Percentiles rank a stretch among this genome's conserved stretches.
These are phyloP conservation scores for Reinhardtius hippoglossoides DNA, from an alignment of 2,113 vertebrate genomes.

Conservation along the genomic window DNA sequence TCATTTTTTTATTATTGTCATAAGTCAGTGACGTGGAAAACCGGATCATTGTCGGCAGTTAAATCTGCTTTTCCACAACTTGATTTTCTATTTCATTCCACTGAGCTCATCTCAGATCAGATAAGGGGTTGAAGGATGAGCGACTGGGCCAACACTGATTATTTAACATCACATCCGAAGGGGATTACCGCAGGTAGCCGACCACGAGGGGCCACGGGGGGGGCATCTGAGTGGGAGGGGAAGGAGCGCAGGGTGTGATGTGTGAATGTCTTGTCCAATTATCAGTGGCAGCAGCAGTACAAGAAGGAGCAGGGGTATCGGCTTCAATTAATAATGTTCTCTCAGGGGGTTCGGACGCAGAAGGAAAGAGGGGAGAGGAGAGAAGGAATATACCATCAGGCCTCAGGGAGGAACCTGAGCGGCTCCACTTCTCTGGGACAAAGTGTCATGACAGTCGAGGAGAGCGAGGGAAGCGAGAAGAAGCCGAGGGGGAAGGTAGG, in stretches of 20 bases:
- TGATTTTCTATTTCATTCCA: background rate
- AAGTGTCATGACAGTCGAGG: conserved; percentile 44
- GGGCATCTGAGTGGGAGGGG: conserved; percentile 13
- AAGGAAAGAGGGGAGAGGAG: conserved; percentile 36
- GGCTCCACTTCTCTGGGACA: conserved; percentile 45
- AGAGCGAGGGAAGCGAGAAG: conserved; percentile 28
- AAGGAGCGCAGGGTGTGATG: conserved; percentile 30
- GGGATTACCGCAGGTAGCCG: conserved; percentile 34
- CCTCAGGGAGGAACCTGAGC: conserved; percentile 32
- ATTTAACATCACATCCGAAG: conserved; percentile 30
- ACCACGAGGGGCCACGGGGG: conserved; percentile 22
- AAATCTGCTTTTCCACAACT: too few relatives aligned
- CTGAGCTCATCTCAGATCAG: background rate
- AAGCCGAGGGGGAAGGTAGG: conserved; percentile 3
- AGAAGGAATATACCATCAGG: conserved; percentile 15
- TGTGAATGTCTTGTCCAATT: conserved; percentile 68
- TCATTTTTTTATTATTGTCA: too few relatives aligned
- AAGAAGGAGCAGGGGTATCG: conserved; percentile 32
- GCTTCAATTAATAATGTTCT: conserved; percentile 62
- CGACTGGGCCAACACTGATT: conserved; percentile 22
- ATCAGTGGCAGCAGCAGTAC: conserved; percentile 40
- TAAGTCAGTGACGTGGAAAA: background rate
- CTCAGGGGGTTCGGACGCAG: conserved; percentile 27
- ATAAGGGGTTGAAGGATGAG: background rate
- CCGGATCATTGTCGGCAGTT: background rate